Evolutionary conservation across 2,888 invertebrate genomes (phyloP).

Genomic region (Rhimphoctona megacephalus): DNA sequence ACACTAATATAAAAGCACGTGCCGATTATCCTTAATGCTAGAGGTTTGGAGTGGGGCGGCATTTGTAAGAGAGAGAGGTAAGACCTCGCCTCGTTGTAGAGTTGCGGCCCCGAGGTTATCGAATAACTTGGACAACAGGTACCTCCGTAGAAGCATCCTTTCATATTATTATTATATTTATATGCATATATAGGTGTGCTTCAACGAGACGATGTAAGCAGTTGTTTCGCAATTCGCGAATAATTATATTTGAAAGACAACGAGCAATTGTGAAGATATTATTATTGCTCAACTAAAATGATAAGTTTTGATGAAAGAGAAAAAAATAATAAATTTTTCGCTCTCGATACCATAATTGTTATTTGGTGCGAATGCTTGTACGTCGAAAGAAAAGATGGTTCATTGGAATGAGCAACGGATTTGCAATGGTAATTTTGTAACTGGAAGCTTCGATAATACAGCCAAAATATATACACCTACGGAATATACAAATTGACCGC

Average conservation of each 20-base stretch:
- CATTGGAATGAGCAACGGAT: conserved; percentile 17
- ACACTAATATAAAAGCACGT: not conserved
- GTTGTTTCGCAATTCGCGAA: not conserved
- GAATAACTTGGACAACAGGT: conserved; percentile 82
- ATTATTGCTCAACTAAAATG: too few species aligned
- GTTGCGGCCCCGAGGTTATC: conserved; percentile 79
- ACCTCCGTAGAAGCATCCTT: conserved; percentile 73
- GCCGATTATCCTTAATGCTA: conserved; percentile 70
- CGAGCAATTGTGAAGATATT: not conserved
- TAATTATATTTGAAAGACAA: not conserved
- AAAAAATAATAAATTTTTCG: too few species aligned
- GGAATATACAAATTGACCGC: too few species aligned
- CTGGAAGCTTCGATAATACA: not conserved
- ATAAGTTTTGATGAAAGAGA: too few species aligned
- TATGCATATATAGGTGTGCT: not conserved
- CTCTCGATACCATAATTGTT: too few species aligned
- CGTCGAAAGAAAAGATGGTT: not conserved
- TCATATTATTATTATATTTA: conserved; percentile 38
- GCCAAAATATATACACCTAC: not conserved
- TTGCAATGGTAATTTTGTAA: not conserved
- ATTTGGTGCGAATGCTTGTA: not conserved
- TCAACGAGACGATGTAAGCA: not conserved
- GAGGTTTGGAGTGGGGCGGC: conserved; percentile 73
- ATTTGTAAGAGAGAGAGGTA: conserved; percentile 75
- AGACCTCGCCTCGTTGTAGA: conserved; percentile 77